Evolutionary conservation across 2,113 vertebrate genomes (phyloP).

Genomic region (Boleophthalmus pectinirostris): DNA sequence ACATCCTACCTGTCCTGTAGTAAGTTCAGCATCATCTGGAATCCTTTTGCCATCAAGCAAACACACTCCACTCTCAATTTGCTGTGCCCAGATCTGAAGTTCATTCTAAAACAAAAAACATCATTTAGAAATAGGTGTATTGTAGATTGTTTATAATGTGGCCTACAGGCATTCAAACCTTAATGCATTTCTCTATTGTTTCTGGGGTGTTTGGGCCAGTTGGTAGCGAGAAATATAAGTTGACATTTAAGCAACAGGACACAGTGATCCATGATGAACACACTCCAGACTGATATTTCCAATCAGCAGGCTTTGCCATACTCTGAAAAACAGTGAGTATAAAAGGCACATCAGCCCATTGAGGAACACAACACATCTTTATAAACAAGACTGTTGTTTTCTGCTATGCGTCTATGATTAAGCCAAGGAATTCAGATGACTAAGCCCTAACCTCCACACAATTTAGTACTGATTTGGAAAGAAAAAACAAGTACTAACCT

Average conservation of each 20-base stretch:
- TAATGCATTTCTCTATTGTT: slow-evolving; percentile 79
- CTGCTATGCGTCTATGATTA: background rate
- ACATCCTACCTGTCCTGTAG: slow-evolving; percentile 80
- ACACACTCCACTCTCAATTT: slow-evolving; percentile 82
- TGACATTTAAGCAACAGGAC: slow-evolving; percentile 83
- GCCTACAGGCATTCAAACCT: slow-evolving; percentile 66
- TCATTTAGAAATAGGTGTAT: slow-evolving; percentile 10
- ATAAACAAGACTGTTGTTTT: background rate
- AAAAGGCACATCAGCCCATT: background rate
- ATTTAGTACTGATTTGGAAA: background rate
- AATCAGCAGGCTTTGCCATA: slow-evolving; percentile 90
- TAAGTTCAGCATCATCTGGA: slow-evolving; percentile 81
- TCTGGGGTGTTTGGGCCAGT: slow-evolving; percentile 56
- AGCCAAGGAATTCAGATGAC: background rate
- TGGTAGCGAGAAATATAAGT: slow-evolving; percentile 84
- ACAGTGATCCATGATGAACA: slow-evolving; percentile 84
- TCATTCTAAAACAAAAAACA: slow-evolving; percentile 80
- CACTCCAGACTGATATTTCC: slow-evolving; percentile 88
- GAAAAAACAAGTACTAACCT: slow-evolving; percentile 70
- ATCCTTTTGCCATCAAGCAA: slow-evolving; percentile 86
- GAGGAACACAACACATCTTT: background rate
- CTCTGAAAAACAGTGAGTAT: slow-evolving; percentile 72
- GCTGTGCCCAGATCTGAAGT: slow-evolving; percentile 84
- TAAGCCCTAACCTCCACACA: background rate
- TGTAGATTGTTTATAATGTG: background rate